Evolutionary conservation across 2,113 vertebrate species (phyloP).

Genomic region (Willisornis vidua): DNA sequence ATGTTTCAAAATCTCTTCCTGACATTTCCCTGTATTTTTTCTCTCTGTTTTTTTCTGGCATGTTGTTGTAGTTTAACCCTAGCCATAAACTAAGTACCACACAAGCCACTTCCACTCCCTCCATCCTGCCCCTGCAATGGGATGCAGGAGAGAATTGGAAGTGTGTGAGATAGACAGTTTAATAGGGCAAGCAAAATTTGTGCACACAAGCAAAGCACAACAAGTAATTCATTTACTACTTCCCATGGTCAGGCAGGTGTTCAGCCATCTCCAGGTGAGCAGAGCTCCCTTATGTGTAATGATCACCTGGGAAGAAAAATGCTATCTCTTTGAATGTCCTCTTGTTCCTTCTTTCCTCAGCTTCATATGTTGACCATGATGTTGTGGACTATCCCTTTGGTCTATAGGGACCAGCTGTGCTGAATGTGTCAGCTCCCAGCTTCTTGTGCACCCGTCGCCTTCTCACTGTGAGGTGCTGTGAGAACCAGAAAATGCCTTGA

Average conservation of each 20-base stretch:
- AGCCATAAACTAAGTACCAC: not conserved
- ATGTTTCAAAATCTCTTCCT: not conserved
- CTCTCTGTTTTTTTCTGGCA: not conserved
- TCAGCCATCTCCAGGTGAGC: rapidly evolving
- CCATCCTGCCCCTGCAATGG: not conserved
- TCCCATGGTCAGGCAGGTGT: not conserved
- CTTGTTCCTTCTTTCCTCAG: not conserved
- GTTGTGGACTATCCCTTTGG: not conserved
- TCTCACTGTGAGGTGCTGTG: not conserved
- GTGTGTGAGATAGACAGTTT: not conserved
- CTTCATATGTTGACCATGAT: not conserved
- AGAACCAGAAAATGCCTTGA: not conserved
- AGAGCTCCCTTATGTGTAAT: not conserved
- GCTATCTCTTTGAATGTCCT: not conserved
- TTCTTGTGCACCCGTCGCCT: not conserved
- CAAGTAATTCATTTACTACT: not conserved
- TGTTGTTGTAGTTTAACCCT: not conserved
- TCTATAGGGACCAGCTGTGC: not conserved
- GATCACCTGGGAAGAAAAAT: too few species aligned
- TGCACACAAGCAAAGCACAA: not conserved
- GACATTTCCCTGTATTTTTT: not conserved
- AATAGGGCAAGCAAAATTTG: not conserved
- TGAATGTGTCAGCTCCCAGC: not conserved
- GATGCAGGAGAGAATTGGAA: not conserved
- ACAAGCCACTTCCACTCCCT: not conserved